Evolutionary conservation across 30 jellyfish, hydroid and myxozoan species (phyloP), one percentile per base, ranked within the genome.

Genomic region (Hydractinia echinata): DNA sequence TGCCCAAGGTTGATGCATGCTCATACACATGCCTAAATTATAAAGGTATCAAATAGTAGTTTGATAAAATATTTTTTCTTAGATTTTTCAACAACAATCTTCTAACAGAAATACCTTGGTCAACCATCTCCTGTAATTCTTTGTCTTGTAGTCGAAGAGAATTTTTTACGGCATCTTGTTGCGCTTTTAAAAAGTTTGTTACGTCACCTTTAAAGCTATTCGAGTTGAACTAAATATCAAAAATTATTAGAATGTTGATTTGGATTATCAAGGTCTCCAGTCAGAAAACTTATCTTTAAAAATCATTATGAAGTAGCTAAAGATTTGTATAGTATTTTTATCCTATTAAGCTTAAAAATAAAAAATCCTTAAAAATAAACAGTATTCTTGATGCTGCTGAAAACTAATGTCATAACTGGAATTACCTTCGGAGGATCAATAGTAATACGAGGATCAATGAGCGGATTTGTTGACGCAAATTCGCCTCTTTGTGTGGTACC

Each of bases 1-100:
- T 49, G 99, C 99, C 99, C 96, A 88, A 14, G 99, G 99, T 73
- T 94, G 99, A 71, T 88, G 99, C 96, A 94, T 94, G 85, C 99
- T 87, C 56, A 94, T 60, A 56, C 99, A 94, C 73, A 88, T 53
- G 8, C 91, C 91, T 83, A 53, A 50, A 70, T 1, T 5, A 39
- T 3, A 18, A 44, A 68, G 55, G 15, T 39, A 20, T 68, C 1
- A 18, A 68, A 11, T 11, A 15, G 55, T 44, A n/a, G 20, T 68
- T 10, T 68, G 20, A 11, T 15, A 68, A 68, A n/a, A 18, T 20
- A 11, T 39, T 11, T 1, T 11, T n/a, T 68, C 1, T 11, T n/a
- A 30, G 8, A n/a, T 9, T 18, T 0, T 8, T 15, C 53, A 71
- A 71, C 0, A 54, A 71, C 51, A 72, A 68, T n/a, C 14, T 13